Evolutionary conservation across 2,113 vertebrate genomes (phyloP).

Genomic region (Tychaedon coryphoeus): DNA sequence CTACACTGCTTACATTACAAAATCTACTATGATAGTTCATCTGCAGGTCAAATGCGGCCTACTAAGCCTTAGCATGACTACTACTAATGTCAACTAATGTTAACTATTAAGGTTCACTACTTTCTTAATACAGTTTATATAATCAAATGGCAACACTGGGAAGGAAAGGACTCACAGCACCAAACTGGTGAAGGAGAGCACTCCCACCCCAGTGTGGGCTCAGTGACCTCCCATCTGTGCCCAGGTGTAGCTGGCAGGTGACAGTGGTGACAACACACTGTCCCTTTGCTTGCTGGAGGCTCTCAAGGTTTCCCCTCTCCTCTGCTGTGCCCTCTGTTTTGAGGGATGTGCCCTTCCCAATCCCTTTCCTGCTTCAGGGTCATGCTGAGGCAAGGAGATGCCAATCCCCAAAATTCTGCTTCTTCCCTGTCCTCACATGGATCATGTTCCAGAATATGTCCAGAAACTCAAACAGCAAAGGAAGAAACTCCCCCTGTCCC

Average conservation of each 20-base stretch:
- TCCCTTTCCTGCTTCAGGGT: neutral
- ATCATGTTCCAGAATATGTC: fast-evolving
- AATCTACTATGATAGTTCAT: no score
- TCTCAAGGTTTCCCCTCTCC: neutral
- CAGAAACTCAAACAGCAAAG: neutral
- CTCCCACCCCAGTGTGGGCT: fast-evolving
- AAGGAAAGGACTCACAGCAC: neutral
- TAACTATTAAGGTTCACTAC: no score
- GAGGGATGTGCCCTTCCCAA: neutral
- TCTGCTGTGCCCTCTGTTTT: neutral
- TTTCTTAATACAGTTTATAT: no score
- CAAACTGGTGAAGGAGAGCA: neutral
- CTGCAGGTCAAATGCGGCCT: no score
- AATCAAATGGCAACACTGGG: no score
- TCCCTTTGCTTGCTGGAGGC: neutral
- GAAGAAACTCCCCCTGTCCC: neutral
- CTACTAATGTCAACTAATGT: no score
- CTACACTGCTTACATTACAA: no score
- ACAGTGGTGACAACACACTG: neutral
- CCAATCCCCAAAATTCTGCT: neutral
- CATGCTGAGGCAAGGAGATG: fast-evolving
- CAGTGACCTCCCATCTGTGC: neutral
- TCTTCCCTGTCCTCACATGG: neutral
- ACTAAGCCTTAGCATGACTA: no score
- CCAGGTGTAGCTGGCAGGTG: neutral